Evolutionary conservation across 1,140 invertebrate species (phyloP).

Genomic region (Drosophila dunni): DNA sequence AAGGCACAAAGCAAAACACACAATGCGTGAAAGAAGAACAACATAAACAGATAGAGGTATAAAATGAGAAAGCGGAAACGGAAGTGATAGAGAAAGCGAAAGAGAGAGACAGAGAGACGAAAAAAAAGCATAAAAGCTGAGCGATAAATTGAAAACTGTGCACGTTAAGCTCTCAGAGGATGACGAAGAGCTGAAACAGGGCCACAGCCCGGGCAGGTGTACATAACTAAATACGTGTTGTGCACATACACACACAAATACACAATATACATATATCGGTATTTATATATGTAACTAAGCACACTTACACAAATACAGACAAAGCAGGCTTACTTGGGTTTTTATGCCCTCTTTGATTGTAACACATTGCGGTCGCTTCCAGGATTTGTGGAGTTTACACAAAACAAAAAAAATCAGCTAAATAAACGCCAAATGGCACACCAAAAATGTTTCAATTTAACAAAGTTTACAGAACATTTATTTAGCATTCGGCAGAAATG

Average conservation of each 20-base stretch:
- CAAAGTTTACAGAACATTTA: slow-evolving; percentile 3
- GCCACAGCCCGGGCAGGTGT: slow-evolving; percentile 32
- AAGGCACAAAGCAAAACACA: slow-evolving; percentile 19
- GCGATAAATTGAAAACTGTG: slow-evolving; percentile 49
- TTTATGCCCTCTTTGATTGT: slow-evolving; percentile 38
- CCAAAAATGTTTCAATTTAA: slow-evolving; percentile 28
- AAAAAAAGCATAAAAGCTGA: slow-evolving; percentile 33
- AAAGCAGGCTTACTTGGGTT: slow-evolving; percentile 28
- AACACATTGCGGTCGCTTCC: slow-evolving; percentile 28
- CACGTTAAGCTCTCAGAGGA: slow-evolving; percentile 29
- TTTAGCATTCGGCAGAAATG: not conserved
- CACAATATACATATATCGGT: slow-evolving; percentile 8
- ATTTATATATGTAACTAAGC: not conserved
- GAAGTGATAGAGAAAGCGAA: not conserved
- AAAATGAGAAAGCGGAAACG: not conserved
- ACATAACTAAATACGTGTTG: slow-evolving; percentile 30
- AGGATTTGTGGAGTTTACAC: slow-evolving; percentile 23
- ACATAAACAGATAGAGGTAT: not conserved
- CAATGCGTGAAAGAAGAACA: slow-evolving; percentile 3
- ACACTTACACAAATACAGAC: not conserved
- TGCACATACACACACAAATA: not conserved
- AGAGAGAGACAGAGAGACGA: slow-evolving; percentile 2
- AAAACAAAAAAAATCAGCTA: slow-evolving; percentile 5
- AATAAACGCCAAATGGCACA: slow-evolving; percentile 6
- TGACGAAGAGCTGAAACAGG: slow-evolving; percentile 16